These are phyloP conservation scores for Channallabes apus DNA, from an alignment of 2,797 vertebrate genomes.

Conservation along the genomic window DNA sequence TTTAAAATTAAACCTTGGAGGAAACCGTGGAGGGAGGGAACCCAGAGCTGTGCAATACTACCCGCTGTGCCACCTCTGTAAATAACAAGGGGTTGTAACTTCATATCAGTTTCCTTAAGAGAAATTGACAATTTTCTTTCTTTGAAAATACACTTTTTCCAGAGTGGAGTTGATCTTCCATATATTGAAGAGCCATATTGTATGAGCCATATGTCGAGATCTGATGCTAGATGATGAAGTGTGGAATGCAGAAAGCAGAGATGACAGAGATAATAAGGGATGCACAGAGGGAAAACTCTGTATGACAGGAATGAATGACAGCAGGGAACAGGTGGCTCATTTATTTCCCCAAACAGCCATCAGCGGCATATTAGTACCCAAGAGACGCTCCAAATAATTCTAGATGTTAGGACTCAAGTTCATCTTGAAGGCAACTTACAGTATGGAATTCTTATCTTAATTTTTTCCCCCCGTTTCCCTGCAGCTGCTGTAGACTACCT, in stretches of 20 bases:
- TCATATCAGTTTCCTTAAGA: neutral
- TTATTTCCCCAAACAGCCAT: slow-evolving; percentile 35
- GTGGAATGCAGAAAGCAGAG: slow-evolving; percentile 81
- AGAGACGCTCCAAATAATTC: slow-evolving; percentile 28
- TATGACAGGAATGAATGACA: slow-evolving; percentile 75
- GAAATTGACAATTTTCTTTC: neutral
- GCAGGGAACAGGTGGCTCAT: slow-evolving; percentile 60
- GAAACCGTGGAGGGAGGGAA: no score
- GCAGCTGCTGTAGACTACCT: slow-evolving; percentile 90
- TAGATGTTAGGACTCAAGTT: slow-evolving; percentile 4
- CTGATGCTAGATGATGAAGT: slow-evolving; percentile 77
- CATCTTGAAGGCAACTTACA: neutral
- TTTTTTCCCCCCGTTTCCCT: slow-evolving; percentile 20
- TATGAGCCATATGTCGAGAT: slow-evolving; percentile 66
- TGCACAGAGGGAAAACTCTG: slow-evolving; percentile 61
- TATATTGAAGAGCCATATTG: slow-evolving; percentile 18
- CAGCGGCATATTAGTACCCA: slow-evolving; percentile 27
- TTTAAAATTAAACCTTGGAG: neutral
- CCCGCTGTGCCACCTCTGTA: neutral
- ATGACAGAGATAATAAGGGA: slow-evolving; percentile 84
- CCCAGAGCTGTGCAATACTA: neutral
- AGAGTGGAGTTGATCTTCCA: slow-evolving; percentile 12
- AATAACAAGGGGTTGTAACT: neutral
- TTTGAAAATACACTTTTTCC: neutral
- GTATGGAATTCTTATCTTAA: slow-evolving; percentile 5